Evolutionary conservation across 2,113 vertebrate genomes (phyloP).

Genomic region (Perognathus longimembris): DNA sequence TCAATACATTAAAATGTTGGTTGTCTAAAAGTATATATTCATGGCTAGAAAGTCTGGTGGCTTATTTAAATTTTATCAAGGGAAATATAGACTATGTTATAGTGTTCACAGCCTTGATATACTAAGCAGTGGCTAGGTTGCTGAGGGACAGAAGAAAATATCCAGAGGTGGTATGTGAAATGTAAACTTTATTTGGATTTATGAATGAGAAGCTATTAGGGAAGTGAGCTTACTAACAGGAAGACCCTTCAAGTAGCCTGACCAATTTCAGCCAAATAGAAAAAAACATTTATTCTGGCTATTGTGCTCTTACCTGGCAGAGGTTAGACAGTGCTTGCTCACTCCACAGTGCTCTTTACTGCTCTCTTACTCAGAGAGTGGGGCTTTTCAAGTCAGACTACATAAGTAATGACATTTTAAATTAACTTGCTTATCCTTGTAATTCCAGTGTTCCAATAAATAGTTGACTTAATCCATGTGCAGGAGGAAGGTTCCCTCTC

Average conservation of each 20-base stretch:
- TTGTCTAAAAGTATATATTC: neutral
- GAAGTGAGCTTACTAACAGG: neutral
- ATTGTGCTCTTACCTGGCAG: neutral
- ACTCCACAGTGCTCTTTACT: no score
- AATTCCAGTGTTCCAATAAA: neutral
- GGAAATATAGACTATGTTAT: neutral
- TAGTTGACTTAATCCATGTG: neutral
- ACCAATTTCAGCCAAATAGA: no score
- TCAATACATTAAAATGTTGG: neutral
- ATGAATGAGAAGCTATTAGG: no score
- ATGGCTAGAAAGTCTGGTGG: neutral
- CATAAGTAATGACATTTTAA: neutral
- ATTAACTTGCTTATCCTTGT: neutral
- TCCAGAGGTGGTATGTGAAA: no score
- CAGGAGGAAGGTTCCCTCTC: neutral
- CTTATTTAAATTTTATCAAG: neutral
- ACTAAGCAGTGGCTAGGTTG: neutral
- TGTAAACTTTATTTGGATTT: no score
- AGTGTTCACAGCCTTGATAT: neutral
- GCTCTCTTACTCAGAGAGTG: neutral
- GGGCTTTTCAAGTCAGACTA: neutral
- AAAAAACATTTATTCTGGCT: neutral
- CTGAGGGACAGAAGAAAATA: neutral
- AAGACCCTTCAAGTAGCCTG: neutral
- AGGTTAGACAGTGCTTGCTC: neutral